Percentiles rank a stretch among this genome's conserved stretches.
phyloP scores from a whole-genome alignment of 2,797 vertebrate species.

The Clarias pachynema region DNA sequence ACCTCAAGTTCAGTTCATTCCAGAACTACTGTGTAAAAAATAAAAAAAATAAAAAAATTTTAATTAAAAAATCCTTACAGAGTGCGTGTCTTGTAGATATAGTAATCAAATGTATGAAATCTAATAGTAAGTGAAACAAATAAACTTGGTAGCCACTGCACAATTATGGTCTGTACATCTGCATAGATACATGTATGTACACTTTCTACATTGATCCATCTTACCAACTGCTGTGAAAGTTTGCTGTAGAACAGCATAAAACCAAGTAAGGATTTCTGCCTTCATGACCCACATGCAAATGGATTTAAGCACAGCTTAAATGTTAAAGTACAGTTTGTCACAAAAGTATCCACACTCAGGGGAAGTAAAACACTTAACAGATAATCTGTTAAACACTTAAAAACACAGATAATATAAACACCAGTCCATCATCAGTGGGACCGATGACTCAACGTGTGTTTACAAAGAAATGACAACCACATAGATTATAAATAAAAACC shows the following conservation, averaged over 20 bases:
- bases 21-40: constrained; percentile 6
- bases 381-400: no score
- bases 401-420: no score
- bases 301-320: background rate
- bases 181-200: background rate
- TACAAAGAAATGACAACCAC: no score
- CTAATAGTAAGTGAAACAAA: background rate
- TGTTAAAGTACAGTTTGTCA: background rate
- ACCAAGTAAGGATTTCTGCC: background rate
- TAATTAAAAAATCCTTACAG: background rate
- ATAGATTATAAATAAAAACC: no score
- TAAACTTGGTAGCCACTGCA: background rate
- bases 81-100: background rate
- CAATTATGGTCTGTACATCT: background rate
- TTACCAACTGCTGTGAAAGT: background rate
- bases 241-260: background rate
- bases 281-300: background rate
- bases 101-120: background rate
- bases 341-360: no score
- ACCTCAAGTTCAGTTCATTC: background rate
- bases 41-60: no score
- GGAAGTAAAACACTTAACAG: no score
- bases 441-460: no score
- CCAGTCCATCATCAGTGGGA: no score
- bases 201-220: background rate